These are phyloP conservation scores for Apotomis betuletana DNA, from an alignment of 2,888 invertebrate species.

Conservation along the genomic window DNA sequence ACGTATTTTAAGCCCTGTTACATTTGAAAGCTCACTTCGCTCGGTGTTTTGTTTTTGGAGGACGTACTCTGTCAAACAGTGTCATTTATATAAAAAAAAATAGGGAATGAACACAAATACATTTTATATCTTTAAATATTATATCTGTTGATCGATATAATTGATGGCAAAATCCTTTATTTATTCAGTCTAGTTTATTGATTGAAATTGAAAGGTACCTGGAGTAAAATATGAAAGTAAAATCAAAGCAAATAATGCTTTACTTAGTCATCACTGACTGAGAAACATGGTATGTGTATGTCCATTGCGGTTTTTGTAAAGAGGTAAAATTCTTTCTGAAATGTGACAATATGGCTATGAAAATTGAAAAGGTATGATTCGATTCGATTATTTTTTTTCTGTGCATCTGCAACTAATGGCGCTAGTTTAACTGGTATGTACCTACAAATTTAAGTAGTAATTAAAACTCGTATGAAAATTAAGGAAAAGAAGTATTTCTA, in stretches of 20 bases:
- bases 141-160: too few relatives aligned
- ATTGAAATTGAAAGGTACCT: neutral
- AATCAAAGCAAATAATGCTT: neutral
- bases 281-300: conserved; percentile 7
- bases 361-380: neutral
- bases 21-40: too few relatives aligned
- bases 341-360: neutral
- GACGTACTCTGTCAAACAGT: too few relatives aligned
- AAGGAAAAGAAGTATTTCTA: too few relatives aligned
- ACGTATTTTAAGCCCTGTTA: too few relatives aligned
- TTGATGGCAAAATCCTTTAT: too few relatives aligned
- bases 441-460: neutral
- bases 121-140: too few relatives aligned
- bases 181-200: too few relatives aligned
- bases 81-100: too few relatives aligned
- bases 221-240: neutral
- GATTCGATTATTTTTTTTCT: neutral
- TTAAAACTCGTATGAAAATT: too few relatives aligned
- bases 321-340: neutral
- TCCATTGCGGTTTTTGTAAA: neutral
- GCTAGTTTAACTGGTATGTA: neutral
- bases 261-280: neutral
- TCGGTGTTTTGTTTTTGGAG: too few relatives aligned
- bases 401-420: neutral
- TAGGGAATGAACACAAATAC: too few relatives aligned